A percentile compares a stretch with the other conserved stretches of the same genome.
phyloP scores from a whole-genome alignment of 2,888 invertebrate genomes.

The Acanthosepion esculentum region DNA sequence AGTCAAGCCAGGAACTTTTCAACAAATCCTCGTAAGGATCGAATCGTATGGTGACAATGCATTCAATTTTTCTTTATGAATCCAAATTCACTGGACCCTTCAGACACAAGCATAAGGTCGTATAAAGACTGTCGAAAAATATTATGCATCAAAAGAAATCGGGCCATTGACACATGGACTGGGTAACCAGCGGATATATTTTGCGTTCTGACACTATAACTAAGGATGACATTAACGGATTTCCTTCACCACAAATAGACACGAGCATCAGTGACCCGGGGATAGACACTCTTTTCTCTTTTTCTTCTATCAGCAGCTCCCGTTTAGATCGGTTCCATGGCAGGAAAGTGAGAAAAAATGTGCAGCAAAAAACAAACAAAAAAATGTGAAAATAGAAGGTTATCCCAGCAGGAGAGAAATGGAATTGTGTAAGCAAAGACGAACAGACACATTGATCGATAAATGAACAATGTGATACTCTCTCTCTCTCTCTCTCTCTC shows the following conservation, averaged over 20 bases:
- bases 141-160: neutral
- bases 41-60: too few relatives aligned
- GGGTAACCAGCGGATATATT: neutral
- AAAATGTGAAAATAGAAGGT: neutral
- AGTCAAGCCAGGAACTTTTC: too few relatives aligned
- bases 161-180: neutral
- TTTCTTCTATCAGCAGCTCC: neutral
- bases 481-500: too few relatives aligned
- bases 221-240: neutral
- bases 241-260: neutral
- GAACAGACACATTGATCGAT: neutral
- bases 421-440: neutral
- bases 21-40: too few relatives aligned
- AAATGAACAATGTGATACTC: neutral
- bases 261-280: neutral
- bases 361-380: neutral
- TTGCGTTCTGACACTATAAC: neutral
- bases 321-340: neutral
- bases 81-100: too few relatives aligned
- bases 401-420: neutral
- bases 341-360: neutral
- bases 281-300: neutral
- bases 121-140: neutral
- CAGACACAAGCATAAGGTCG: too few relatives aligned
- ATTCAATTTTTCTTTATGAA: too few relatives aligned